These are phyloP conservation scores for Temnothorax nylanderi DNA, from an alignment of 1,140 invertebrate species.

Conservation along the genomic window DNA sequence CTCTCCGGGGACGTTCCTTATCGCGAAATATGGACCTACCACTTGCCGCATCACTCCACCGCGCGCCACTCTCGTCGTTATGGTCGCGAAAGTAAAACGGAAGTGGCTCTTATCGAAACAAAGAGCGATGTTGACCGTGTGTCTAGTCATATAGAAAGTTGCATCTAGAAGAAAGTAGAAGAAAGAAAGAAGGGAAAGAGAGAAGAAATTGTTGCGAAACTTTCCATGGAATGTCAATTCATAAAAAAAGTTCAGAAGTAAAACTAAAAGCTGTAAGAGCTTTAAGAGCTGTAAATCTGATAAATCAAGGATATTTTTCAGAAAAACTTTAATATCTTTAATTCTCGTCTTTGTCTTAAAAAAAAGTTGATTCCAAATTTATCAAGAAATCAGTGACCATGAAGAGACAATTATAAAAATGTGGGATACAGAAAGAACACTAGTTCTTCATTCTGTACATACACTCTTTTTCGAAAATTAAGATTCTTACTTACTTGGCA, in stretches of 20 bases:
- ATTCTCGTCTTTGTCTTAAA: not conserved
- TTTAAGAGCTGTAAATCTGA: not conserved
- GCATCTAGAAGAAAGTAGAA: not conserved
- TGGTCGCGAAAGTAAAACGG: slow-evolving; percentile 39
- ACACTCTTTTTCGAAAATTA: not conserved
- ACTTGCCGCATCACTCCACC: slow-evolving; percentile 33
- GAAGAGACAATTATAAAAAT: not conserved
- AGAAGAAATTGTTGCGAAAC: slow-evolving; percentile 3
- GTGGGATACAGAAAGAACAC: not conserved
- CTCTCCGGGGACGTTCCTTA: slow-evolving; percentile 16
- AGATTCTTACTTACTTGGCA: not conserved
- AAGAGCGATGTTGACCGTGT: slow-evolving; percentile 76
- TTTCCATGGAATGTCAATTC: slow-evolving; percentile 21
- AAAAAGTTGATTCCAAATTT: not conserved
- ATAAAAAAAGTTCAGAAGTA: not conserved
- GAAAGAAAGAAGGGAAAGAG: not conserved
- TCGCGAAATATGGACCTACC: slow-evolving; percentile 46
- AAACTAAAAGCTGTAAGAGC: not conserved
- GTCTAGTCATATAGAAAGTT: slow-evolving; percentile 73
- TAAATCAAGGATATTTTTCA: not conserved
- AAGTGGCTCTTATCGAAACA: slow-evolving; percentile 72
- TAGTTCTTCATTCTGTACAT: not conserved
- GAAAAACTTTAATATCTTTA: not conserved
- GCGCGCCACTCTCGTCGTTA: slow-evolving; percentile 29
- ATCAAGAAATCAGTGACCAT: not conserved